These are phyloP conservation scores for Sialia sialis DNA, from an alignment of 2,113 vertebrate genomes.

Conservation along the genomic window DNA sequence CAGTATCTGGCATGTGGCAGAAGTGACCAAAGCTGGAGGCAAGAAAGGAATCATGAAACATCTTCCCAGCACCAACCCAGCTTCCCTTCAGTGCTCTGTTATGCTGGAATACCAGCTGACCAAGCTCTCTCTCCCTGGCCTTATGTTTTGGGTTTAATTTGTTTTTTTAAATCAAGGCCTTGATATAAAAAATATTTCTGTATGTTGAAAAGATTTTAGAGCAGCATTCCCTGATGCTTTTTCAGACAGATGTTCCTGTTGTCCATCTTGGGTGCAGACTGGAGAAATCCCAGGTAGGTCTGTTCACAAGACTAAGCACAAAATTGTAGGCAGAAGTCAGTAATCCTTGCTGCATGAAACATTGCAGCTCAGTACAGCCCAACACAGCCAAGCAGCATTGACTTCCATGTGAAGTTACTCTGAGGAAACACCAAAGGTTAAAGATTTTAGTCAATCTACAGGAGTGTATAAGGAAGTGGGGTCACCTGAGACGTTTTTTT, in stretches of 20 bases:
- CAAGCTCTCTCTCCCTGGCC: background rate
- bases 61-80: background rate
- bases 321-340: background rate
- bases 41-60: background rate
- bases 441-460: background rate
- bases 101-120: background rate
- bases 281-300: background rate
- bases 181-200: background rate
- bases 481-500: background rate
- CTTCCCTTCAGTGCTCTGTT: background rate
- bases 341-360: background rate
- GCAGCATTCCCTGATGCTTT: background rate
- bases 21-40: background rate
- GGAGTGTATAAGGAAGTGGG: background rate
- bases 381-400: fast-evolving
- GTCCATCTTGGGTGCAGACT: background rate
- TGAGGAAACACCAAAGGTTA: background rate
- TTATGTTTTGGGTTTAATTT: background rate
- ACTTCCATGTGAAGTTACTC: background rate
- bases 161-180: background rate
- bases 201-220: background rate
- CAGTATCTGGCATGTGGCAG: background rate
- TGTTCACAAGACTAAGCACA: background rate
- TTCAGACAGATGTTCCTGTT: background rate
- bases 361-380: fast-evolving